Conservation (phyloP, 2,797 vertebrate species). For the Limnodromus scolopaceus region DNA sequence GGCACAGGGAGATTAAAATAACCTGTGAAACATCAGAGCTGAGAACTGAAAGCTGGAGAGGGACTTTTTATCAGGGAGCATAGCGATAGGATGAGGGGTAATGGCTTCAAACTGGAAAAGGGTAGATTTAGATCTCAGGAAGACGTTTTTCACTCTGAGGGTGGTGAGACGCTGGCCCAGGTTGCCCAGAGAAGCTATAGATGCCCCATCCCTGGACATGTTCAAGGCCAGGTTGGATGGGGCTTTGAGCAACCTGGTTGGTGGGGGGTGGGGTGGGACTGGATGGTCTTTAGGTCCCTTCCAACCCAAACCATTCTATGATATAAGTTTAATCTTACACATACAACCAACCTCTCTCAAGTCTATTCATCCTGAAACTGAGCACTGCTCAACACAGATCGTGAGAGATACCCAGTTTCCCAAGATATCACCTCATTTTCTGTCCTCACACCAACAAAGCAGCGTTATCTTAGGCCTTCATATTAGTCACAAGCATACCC, state of each 20-base stretch:
- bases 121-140: neutral
- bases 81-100: neutral
- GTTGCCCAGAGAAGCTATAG: neutral
- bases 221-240: neutral
- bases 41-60: neutral
- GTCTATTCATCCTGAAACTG: neutral
- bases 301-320: neutral
- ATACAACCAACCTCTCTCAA: neutral
- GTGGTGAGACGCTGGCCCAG: neutral
- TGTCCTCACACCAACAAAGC: neutral
- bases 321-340: rapidly evolving
- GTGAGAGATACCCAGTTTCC: neutral
- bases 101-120: neutral
- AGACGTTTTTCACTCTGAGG: neutral
- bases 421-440: neutral
- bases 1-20: neutral
- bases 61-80: neutral
- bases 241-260: neutral
- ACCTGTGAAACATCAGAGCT: neutral
- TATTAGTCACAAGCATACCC: neutral
- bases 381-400: neutral
- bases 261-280: neutral
- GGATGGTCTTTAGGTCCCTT: neutral
- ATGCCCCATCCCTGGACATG: neutral
- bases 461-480: neutral